These are phyloP conservation scores for Xylota segnis DNA, from an alignment of 2,888 invertebrate species.

Conservation along the genomic window DNA sequence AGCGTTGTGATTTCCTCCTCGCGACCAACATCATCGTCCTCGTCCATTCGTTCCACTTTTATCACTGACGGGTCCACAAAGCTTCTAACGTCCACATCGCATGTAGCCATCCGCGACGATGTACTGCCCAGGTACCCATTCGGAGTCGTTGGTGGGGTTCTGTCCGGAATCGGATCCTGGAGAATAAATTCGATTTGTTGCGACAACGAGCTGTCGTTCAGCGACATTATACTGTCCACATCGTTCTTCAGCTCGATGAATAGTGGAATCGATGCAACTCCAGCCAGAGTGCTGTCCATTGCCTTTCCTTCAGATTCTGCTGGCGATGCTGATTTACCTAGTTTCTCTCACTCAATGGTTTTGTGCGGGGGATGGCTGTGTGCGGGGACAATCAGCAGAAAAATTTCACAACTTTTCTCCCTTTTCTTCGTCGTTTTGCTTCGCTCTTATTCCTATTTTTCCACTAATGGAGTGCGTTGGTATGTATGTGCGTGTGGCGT, in stretches of 20 bases:
- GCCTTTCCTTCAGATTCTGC: conserved; percentile 1
- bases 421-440: conserved; percentile 22
- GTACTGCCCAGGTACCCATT: conserved; percentile 39
- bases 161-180: conserved; percentile 81
- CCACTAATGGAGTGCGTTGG: conserved; percentile 73
- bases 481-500: conserved; percentile 56
- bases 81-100: conserved; percentile 5
- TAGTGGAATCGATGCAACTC: conserved; percentile 75
- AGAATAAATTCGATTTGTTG: conserved; percentile 85
- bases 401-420: conserved; percentile 53
- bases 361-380: conserved; percentile 12
- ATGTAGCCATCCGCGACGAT: conserved; percentile 29
- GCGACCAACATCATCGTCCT: conserved; percentile 66
- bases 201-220: conserved; percentile 84
- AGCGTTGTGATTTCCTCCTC: conserved; percentile 70
- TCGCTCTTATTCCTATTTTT: conserved; percentile 51
- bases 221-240: conserved; percentile 83
- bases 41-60: conserved; percentile 70
- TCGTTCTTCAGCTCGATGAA: conserved; percentile 79
- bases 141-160: conserved; percentile 64
- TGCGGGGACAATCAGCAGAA: conserved; percentile 42
- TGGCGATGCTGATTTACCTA: conserved; percentile 30
- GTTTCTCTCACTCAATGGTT: conserved; percentile 41
- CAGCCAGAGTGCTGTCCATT: conserved; percentile 74
- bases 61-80: conserved; percentile 66